Base-by-base conservation (phyloP, 2,797 vertebrate species). In the Dendrocincla tyrannina region DNA sequence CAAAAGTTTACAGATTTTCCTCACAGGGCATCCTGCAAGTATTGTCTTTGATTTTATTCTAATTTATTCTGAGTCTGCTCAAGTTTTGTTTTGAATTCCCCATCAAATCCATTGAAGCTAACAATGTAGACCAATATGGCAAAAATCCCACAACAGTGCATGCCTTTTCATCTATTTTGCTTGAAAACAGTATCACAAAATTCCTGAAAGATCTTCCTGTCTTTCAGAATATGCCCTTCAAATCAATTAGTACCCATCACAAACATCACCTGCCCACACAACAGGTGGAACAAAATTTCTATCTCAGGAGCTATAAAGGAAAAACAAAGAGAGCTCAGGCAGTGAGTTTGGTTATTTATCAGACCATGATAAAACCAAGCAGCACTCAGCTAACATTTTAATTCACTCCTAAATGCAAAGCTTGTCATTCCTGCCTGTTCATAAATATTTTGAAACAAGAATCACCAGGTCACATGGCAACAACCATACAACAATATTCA, bases 1-100 rank as follows among this genome's bases (percentile, higher is more conserved):
- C 1, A 0, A 30, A 86, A 77, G 66, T 92, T 85, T 81, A 68
- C 60, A 60, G 74, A 46, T 67, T 93, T 78, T 82, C 68, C 67
- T 93, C 80, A 70, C 46, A 81, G 64, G 59, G 59, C 64, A 89
- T 92, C 62, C 41, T 47, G 27, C 32, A 82, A 89, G 33, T 46
- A n/a, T 55, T 89, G 42, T 86, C 85, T 93, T 92, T 69, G 39
- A 92, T 91, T 96, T 91, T 84, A 94, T 89, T 92, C 91, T 95
- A 88, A 92, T 95, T 92, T 90, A 93, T 96, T 94, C 91, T 23
- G 16, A 62, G 33, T 53, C 88, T 84, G 27, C 32, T 76, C 37
- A 68, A 91, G 83, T 91, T 93, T 53, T 88, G 42, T 59, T 92
- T 89, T 69, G 52, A 86, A 94, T 84, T 94, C n/a, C 42, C 91